These are phyloP conservation scores for Incurvaria masculella DNA, from an alignment of 2,888 invertebrate species.

Conservation along the genomic window DNA sequence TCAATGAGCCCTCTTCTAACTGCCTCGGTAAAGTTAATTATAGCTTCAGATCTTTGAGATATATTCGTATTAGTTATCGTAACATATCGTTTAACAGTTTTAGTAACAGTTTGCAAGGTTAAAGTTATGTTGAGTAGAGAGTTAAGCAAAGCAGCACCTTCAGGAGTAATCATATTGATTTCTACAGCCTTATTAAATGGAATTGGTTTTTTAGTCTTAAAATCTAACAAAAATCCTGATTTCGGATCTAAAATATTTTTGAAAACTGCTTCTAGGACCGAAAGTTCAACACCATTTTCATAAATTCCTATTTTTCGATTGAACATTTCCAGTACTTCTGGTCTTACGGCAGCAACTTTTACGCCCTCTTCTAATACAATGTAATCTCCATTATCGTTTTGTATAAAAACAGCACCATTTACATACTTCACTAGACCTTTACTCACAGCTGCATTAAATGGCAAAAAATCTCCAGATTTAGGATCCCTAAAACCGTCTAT, in stretches of 20 bases:
- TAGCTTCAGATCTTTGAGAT: constrained; percentile 53
- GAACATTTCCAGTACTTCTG: constrained; percentile 85
- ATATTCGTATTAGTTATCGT: constrained; percentile 68
- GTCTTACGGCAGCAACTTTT: constrained; percentile 71
- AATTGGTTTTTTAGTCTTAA: constrained; percentile 65
- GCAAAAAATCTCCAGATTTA: constrained; percentile 75
- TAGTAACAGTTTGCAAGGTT: constrained; percentile 83
- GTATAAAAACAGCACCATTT: constrained; percentile 69
- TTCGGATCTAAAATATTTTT: constrained; percentile 84
- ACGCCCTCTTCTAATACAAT: constrained; percentile 79
- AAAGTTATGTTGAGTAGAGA: constrained; percentile 85
- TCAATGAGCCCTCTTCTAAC: constrained; percentile 75
- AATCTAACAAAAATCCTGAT: constrained; percentile 80
- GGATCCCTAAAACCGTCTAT: constrained; percentile 89
- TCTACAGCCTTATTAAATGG: constrained; percentile 85
- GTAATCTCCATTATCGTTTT: constrained; percentile 69
- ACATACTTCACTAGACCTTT: constrained; percentile 75
- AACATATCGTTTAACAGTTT: constrained; percentile 78
- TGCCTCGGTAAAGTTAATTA: constrained; percentile 76
- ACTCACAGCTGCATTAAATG: constrained; percentile 76
- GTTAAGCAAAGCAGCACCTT: constrained; percentile 82
- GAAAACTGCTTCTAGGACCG: constrained; percentile 85
- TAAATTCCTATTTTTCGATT: constrained; percentile 78
- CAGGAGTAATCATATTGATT: constrained; percentile 78
- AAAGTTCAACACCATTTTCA: constrained; percentile 71